A percentile compares a stretch with the other conserved stretches of the same genome.
Evolutionary conservation across 2,888 invertebrate species (phyloP).

Genomic region (Emmelina monodactyla): DNA sequence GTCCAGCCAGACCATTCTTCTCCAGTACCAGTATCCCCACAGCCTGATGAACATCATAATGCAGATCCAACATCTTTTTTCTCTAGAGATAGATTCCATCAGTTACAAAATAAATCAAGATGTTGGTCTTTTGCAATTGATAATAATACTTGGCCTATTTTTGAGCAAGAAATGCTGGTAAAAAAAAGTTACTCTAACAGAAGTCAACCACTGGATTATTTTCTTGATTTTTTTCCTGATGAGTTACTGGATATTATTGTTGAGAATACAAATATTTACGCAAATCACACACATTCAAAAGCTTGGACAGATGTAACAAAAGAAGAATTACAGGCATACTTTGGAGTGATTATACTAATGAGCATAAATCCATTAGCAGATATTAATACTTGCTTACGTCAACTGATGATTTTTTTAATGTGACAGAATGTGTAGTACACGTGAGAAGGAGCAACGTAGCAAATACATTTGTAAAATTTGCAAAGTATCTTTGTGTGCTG

Average conservation of each 20-base stretch:
- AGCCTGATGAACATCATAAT: constrained; percentile 3
- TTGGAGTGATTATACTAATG: constrained; percentile 11
- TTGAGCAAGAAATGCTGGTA: constrained; percentile 10
- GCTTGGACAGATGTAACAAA: constrained; percentile 7
- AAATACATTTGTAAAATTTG: too few species aligned
- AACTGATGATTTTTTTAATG: constrained; percentile 11
- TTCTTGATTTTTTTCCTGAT: constrained; percentile 9
- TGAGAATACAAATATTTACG: constrained; percentile 12
- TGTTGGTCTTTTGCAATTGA: constrained; percentile 9
- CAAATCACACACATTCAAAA: constrained; percentile 7
- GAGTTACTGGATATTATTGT: constrained; percentile 10
- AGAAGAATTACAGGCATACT: constrained; percentile 11
- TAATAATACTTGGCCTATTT: constrained; percentile 7
- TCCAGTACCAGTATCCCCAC: not conserved
- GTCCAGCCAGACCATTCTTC: constrained; percentile 4
- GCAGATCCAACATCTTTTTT: constrained; percentile 5
- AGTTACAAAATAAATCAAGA: constrained; percentile 11
- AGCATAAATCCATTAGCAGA: constrained; percentile 10
- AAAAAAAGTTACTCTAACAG: too few species aligned
- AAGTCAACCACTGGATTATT: constrained; percentile 10
- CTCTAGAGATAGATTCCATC: constrained; percentile 8
- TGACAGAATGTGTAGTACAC: too few species aligned
- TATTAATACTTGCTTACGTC: constrained; percentile 10
- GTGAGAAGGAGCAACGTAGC: too few species aligned
- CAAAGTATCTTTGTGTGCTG: too few species aligned